Percentiles rank a stretch among this genome's conserved stretches.
phyloP scores from a whole-genome alignment of 2,113 vertebrate species.

The Coreoperca whiteheadi region DNA sequence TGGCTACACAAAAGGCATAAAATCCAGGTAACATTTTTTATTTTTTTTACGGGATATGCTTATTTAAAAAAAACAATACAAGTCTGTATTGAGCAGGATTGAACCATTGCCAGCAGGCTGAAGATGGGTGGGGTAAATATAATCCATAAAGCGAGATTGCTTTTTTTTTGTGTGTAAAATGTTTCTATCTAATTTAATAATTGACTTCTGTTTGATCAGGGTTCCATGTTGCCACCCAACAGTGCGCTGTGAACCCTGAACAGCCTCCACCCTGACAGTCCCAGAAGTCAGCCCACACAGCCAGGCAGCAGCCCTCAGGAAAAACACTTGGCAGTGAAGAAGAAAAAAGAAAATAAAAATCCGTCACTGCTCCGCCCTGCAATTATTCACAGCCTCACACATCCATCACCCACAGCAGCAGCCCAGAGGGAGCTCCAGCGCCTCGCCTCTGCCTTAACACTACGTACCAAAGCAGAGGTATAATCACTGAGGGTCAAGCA shows the following conservation, averaged over 20 bases:
- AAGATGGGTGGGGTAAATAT: not conserved
- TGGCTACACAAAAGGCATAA: not conserved
- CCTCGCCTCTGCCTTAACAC: not conserved
- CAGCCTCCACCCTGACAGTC: not conserved
- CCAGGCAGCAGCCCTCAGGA: conserved; percentile 6
- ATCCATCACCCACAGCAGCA: conserved; percentile 23
- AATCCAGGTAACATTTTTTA: no score
- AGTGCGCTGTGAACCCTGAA: not conserved
- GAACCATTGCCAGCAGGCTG: not conserved
- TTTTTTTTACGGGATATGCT: no score
- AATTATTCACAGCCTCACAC: conserved; percentile 35
- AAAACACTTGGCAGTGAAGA: conserved; percentile 3
- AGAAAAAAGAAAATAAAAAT: no score
- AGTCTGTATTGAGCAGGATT: not conserved
- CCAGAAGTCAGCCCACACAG: conserved; percentile 21
- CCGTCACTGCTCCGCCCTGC: conserved; percentile 8
- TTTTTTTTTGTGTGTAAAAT: no score
- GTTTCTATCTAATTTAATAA: not conserved
- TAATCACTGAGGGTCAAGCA: not conserved
- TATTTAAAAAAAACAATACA: not conserved
- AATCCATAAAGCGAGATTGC: not conserved
- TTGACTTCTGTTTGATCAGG: not conserved
- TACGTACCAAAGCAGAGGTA: no score
- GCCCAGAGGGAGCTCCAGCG: not conserved
- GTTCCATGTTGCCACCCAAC: not conserved